A percentile compares a stretch with the other conserved stretches of the same genome.
Evolutionary conservation across 2,888 invertebrate species (phyloP).

Genomic region (Ormyrus rosae): DNA sequence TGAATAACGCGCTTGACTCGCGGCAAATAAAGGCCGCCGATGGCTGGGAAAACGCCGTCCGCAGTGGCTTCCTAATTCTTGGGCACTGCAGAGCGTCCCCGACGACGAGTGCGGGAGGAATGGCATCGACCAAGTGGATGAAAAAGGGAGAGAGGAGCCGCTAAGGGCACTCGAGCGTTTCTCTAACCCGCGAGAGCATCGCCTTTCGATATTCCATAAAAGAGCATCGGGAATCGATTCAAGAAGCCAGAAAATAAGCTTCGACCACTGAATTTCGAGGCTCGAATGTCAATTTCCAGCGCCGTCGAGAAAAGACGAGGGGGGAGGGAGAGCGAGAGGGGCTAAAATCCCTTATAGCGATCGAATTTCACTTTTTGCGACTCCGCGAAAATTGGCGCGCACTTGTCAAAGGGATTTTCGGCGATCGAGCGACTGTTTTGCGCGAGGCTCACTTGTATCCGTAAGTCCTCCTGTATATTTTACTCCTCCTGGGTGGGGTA

Average conservation of each 20-base stretch:
- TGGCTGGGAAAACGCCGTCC: slow-evolving; percentile 2
- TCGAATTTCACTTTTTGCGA: slow-evolving; percentile 9
- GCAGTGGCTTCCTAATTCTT: slow-evolving; percentile 31
- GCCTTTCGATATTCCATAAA: slow-evolving; percentile 49
- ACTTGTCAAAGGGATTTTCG: slow-evolving; percentile 7
- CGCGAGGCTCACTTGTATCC: too few species aligned
- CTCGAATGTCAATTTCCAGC: slow-evolving; percentile 34
- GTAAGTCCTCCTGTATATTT: too few species aligned
- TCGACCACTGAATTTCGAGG: slow-evolving; percentile 36
- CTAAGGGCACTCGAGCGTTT: slow-evolving; percentile 36
- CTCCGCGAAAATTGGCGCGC: not conserved
- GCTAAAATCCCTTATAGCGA: slow-evolving; percentile 21
- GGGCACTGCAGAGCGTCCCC: not conserved
- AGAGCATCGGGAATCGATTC: slow-evolving; percentile 53
- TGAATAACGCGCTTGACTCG: slow-evolving; percentile 24
- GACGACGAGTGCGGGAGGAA: not conserved
- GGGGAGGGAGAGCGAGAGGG: not conserved
- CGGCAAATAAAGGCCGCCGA: slow-evolving; percentile 29
- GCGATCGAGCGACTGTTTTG: too few species aligned
- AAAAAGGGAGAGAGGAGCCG: not conserved
- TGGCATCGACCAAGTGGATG: not conserved
- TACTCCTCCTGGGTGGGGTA: too few species aligned
- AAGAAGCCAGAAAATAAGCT: slow-evolving; percentile 50
- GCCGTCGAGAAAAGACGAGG: not conserved
- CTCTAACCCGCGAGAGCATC: not conserved